These are phyloP conservation scores for Columbina picui DNA, from an alignment of 2,113 vertebrate genomes.

Conservation along the genomic window DNA sequence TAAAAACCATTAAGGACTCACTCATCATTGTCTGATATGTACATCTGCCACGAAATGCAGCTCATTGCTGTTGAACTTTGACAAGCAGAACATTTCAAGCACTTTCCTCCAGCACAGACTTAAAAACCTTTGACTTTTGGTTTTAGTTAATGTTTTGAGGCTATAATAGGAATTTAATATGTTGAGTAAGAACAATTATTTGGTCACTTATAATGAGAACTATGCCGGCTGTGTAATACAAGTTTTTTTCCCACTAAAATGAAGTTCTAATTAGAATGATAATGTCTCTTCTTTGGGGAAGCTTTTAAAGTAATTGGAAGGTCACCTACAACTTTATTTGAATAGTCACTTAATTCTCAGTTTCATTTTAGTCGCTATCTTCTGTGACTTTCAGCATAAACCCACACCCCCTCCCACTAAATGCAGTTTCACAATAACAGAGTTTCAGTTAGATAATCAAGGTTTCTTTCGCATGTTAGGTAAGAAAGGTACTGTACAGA, in stretches of 20 bases:
- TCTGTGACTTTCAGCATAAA: background rate
- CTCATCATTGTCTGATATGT: fast-evolving
- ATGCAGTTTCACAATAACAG: background rate
- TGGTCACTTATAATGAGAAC: background rate
- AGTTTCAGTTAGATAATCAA: background rate
- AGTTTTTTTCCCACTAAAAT: background rate
- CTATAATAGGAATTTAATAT: background rate
- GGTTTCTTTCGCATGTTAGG: background rate
- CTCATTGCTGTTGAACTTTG: fast-evolving
- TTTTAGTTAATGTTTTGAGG: background rate
- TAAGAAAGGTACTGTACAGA: background rate
- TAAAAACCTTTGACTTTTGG: background rate
- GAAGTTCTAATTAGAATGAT: conserved; percentile 19
- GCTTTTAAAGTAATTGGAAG: background rate
- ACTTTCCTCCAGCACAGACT: background rate
- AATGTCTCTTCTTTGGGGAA: background rate
- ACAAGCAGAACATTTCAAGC: background rate
- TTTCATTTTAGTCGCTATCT: background rate
- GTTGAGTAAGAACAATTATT: conserved; percentile 1
- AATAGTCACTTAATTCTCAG: background rate
- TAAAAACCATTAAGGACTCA: background rate
- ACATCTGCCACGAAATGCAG: background rate
- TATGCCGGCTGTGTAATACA: background rate
- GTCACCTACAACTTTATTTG: conserved; percentile 28
- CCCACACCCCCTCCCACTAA: background rate